Evolutionary conservation across 1,140 invertebrate genomes (phyloP).

Genomic region (Danaus plexippus): DNA sequence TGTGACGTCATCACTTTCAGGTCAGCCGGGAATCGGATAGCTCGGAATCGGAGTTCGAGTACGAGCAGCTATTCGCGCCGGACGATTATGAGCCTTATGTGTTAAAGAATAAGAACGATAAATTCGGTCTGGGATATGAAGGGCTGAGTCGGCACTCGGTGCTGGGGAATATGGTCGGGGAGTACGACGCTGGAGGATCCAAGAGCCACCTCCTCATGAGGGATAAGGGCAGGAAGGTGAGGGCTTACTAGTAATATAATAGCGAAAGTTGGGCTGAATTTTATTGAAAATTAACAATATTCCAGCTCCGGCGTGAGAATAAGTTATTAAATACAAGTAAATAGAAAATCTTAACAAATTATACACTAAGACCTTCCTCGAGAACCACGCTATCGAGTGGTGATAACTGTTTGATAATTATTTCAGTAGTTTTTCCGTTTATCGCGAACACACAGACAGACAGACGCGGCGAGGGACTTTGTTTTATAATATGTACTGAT

Average conservation of each 20-base stretch:
- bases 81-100: slow-evolving; percentile 84
- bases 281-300: too few species aligned
- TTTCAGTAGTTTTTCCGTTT: too few species aligned
- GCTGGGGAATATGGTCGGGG: slow-evolving; percentile 49
- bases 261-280: too few species aligned
- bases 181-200: slow-evolving; percentile 36
- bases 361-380: too few species aligned
- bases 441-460: too few species aligned
- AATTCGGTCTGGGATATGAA: slow-evolving; percentile 91
- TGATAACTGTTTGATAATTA: too few species aligned
- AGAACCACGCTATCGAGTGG: too few species aligned
- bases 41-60: slow-evolving; percentile 76
- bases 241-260: background rate
- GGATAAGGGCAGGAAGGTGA: slow-evolving; percentile 66
- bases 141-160: slow-evolving; percentile 78
- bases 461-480: too few species aligned
- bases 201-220: slow-evolving; percentile 62
- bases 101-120: slow-evolving; percentile 83
- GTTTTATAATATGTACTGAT: too few species aligned
- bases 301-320: too few species aligned
- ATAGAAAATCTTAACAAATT: too few species aligned
- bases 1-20: slow-evolving; percentile 22
- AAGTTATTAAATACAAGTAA: too few species aligned
- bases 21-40: slow-evolving; percentile 32
- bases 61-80: slow-evolving; percentile 84